Base-by-base conservation (phyloP, 1,140 invertebrate genomes). In the Drosophila nasuta region DNA sequence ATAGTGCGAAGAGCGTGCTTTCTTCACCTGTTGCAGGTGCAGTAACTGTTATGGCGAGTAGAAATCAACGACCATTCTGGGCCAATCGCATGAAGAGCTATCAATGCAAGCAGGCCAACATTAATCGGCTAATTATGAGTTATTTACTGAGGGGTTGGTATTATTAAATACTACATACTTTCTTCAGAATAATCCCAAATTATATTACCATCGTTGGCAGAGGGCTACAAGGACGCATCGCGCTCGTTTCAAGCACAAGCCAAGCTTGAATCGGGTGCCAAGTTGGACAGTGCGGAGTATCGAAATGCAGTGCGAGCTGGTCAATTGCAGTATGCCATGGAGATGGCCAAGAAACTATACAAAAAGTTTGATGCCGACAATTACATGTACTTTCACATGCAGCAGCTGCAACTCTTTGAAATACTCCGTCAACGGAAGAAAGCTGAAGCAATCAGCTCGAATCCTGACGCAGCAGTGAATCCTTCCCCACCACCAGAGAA, bases 321-420 rank as follows among this genome's bases (percentile, higher is more conserved):
- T 0, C 80, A 80, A 5, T 28, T 87, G 1, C 71, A 83, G 25
- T 83, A 88, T 11, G 83, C 83, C 64, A 75, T 88, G 51, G 85
- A 83, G 3, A 65, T 88, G 77, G 83, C 83, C 51, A 75, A 73
- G 1, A 70, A 70, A n/a, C 38, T 87, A 1, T 83, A 83, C 66
- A 59, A 69, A 0, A 72, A 62, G 7, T 88, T 78, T 2, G 80
- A 77, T 41, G 71, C 73, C 45, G 83, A 87, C 20, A 87, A 87
- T 38, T 87, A 83, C 35, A 79, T 87, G 33, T 87, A 83, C 48
- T 87, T 87, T 25, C 83, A 87, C 70, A 87, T 87, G 83, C 83
- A 87, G 30, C 83, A 87, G 38, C 17, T 87, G 67, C 83, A 70
- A 0, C 74, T 87, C 0, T 72, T 87, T 11, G 83, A 87, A 20